Conservation (phyloP, 2,113 vertebrate species). For the Sapajus apella region DNA sequence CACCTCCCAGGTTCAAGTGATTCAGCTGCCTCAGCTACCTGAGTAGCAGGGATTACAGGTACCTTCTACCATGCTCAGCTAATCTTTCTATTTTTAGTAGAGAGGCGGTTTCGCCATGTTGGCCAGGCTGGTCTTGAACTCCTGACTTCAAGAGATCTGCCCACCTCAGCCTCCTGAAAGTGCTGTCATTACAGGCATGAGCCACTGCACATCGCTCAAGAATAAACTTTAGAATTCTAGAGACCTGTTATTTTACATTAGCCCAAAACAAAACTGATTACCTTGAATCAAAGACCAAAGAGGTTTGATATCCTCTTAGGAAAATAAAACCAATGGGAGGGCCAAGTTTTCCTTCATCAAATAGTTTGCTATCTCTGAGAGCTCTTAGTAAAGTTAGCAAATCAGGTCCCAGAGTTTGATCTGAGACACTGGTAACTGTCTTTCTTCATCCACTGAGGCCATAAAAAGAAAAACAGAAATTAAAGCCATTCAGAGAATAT, state of each 20-base stretch:
- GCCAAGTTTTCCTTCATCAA: background rate
- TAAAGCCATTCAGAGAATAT: background rate
- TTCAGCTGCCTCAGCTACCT: too few relatives aligned
- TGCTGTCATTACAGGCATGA: too few relatives aligned
- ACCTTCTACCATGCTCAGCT: too few relatives aligned
- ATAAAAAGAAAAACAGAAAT: background rate
- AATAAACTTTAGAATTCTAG: background rate
- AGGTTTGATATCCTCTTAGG: background rate
- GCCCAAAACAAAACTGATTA: background rate
- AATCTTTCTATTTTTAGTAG: too few relatives aligned
- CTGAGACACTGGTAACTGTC: background rate
- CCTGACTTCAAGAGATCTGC: too few relatives aligned
- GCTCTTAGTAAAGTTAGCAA: background rate
- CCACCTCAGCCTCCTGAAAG: too few relatives aligned
- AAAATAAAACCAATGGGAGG: background rate
- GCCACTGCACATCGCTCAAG: background rate
- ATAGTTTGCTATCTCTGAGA: background rate
- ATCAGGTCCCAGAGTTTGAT: background rate
- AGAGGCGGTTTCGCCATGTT: too few relatives aligned
- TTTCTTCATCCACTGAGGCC: background rate
- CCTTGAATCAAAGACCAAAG: background rate
- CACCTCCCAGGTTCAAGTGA: too few relatives aligned
- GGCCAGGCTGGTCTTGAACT: too few relatives aligned
- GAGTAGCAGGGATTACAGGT: too few relatives aligned
- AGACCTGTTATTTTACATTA: background rate